Conservation (phyloP, 2,113 vertebrate genomes). For the Hiodon tergisus region DNA sequence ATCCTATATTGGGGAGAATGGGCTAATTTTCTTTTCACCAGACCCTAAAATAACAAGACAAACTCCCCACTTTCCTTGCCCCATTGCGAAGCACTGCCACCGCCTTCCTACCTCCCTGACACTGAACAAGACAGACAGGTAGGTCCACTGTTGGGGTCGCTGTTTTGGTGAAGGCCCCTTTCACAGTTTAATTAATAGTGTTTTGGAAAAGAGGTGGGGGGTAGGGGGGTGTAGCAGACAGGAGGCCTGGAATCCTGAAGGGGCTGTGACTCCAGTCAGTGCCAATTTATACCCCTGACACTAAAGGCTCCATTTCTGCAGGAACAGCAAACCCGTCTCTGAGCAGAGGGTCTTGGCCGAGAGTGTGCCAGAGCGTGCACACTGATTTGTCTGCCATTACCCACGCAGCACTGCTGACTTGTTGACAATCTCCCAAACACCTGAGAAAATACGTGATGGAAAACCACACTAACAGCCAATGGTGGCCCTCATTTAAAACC, state of each 20-base stretch:
- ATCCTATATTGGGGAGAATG: conserved; percentile 53
- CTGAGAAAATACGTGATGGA: background rate
- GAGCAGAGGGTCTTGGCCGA: conserved; percentile 55
- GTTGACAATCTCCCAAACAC: conserved; percentile 1
- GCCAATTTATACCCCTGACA: conserved; percentile 63
- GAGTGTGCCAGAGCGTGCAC: conserved; percentile 52
- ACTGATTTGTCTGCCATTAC: conserved; percentile 56
- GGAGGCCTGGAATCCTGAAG: conserved; percentile 12
- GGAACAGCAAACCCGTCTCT: conserved; percentile 67
- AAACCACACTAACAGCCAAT: conserved; percentile 3
- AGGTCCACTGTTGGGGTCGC: conserved; percentile 52
- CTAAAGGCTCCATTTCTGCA: conserved; percentile 56
- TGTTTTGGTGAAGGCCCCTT: conserved; percentile 65
- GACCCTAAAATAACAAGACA: conserved; percentile 46
- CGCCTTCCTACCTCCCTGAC: conserved; percentile 41
- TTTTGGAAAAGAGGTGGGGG: conserved; percentile 55
- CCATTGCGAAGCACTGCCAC: conserved; percentile 29
- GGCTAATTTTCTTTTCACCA: conserved; percentile 57
- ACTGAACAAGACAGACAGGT: conserved; percentile 64
- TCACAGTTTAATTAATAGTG: conserved; percentile 71
- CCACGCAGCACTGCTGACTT: conserved; percentile 22
- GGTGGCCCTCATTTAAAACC: background rate
- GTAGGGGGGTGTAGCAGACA: conserved; percentile 32
- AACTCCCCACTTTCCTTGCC: background rate
- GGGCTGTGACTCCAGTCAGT: conserved; percentile 40